These are phyloP conservation scores for Stenurella melanura DNA, from an alignment of 2,888 invertebrate genomes.

Conservation along the genomic window DNA sequence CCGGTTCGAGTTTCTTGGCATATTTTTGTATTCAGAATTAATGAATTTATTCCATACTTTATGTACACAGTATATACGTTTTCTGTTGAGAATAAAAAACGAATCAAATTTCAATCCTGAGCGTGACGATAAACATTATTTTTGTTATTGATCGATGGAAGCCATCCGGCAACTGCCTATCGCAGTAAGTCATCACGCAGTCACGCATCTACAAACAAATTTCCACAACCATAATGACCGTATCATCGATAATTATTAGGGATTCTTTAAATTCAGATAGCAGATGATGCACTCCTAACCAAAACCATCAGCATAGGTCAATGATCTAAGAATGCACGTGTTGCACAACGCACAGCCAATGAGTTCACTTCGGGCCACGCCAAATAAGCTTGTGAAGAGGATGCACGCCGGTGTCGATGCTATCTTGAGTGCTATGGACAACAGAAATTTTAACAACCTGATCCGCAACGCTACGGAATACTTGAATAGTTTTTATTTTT, in stretches of 20 bases:
- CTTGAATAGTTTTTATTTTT: background rate
- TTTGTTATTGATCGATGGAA: background rate
- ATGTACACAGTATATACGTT: too few relatives aligned
- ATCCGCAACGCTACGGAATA: background rate
- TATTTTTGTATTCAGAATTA: too few relatives aligned
- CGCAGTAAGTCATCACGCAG: conserved; percentile 5
- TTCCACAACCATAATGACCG: conserved; percentile 14
- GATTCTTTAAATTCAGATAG: conserved; percentile 4
- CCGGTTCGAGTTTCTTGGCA: too few relatives aligned
- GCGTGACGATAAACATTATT: conserved; percentile 14
- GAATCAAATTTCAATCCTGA: background rate
- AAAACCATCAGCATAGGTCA: conserved; percentile 30
- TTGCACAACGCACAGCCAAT: conserved; percentile 23
- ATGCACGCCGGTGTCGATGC: conserved; percentile 11
- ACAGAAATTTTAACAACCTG: conserved; percentile 16
- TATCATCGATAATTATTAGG: conserved; percentile 14
- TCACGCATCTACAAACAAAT: background rate
- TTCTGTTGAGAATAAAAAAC: background rate
- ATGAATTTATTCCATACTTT: too few relatives aligned
- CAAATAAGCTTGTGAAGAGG: conserved; percentile 31
- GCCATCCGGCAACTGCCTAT: background rate
- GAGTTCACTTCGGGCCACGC: conserved; percentile 16
- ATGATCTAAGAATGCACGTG: conserved; percentile 36
- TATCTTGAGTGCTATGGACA: conserved; percentile 9
- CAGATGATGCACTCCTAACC: conserved; percentile 27